These are phyloP conservation scores for Eurypyga helias DNA, from an alignment of 2,113 vertebrate species.

Conservation along the genomic window DNA sequence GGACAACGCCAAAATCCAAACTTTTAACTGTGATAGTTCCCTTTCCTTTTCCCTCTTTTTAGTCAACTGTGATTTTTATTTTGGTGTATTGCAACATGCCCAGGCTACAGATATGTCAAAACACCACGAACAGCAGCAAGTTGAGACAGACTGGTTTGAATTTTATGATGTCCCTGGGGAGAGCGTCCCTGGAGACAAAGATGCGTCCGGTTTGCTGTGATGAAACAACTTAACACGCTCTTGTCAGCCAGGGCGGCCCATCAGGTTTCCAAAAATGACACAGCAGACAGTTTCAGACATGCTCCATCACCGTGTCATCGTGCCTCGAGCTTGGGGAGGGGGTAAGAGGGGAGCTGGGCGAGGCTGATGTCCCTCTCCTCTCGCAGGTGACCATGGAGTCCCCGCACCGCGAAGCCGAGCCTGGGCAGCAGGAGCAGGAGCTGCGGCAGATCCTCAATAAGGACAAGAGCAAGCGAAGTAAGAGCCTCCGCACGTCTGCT, in stretches of 20 bases:
- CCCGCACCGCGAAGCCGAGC: conserved; percentile 73
- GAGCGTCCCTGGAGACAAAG: neutral
- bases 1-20: neutral
- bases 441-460: conserved; percentile 86
- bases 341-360: accelerated
- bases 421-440: conserved; percentile 83
- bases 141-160: neutral
- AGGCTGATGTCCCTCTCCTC: neutral
- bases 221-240: accelerated
- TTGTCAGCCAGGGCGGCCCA: neutral
- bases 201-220: accelerated
- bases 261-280: neutral
- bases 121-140: neutral
- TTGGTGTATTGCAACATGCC: neutral
- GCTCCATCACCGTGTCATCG: accelerated
- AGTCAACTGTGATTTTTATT: neutral
- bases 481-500: conserved; percentile 6
- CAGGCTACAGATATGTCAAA: neutral
- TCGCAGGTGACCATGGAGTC: conserved; percentile 83
- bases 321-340: neutral
- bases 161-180: neutral
- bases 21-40: neutral
- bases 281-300: accelerated
- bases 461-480: conserved; percentile 89
- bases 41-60: neutral